Conservation (phyloP, 2,888 invertebrate species). For the Aphrophora alni region DNA sequence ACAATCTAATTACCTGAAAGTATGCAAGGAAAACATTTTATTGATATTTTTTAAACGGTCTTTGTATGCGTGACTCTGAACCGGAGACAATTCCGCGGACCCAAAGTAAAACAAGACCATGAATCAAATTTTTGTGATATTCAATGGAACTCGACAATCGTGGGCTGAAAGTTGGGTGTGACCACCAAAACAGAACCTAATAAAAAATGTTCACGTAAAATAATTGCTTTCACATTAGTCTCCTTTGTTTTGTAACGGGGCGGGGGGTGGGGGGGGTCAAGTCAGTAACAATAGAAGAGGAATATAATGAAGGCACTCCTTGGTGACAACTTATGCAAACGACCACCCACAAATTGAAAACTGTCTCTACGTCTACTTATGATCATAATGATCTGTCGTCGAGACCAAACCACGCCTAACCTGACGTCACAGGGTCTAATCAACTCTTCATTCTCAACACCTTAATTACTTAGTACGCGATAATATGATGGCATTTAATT, state of each 20-base stretch:
- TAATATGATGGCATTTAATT: background rate
- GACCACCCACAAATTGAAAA: constrained; percentile 6
- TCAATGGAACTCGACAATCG: background rate
- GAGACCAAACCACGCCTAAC: background rate
- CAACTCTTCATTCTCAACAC: background rate
- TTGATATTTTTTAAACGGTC: too few relatives aligned
- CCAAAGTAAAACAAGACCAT: background rate
- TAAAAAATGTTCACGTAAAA: constrained; percentile 6
- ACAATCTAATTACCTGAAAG: too few relatives aligned
- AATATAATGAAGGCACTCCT: constrained; percentile 6
- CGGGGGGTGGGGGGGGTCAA: background rate
- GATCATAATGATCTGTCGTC: constrained; percentile 6
- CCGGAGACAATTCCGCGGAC: background rate
- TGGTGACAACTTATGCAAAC: constrained; percentile 1
- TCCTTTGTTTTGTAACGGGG: constrained; percentile 6
- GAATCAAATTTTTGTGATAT: constrained; percentile 6
- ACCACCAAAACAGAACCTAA: constrained; percentile 2
- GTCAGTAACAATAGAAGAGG: constrained; percentile 3
- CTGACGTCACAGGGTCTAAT: background rate
- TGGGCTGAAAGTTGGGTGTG: background rate
- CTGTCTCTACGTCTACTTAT: constrained; percentile 2
- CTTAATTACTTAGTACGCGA: background rate
- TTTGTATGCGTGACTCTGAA: too few relatives aligned
- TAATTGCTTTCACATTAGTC: constrained; percentile 9
- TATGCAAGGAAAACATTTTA: too few relatives aligned